Percentiles rank a stretch among this genome's conserved stretches.
Conservation (phyloP, 37 sponge, comb jelly and placozoan genomes). For the Spongia lamella region DNA sequence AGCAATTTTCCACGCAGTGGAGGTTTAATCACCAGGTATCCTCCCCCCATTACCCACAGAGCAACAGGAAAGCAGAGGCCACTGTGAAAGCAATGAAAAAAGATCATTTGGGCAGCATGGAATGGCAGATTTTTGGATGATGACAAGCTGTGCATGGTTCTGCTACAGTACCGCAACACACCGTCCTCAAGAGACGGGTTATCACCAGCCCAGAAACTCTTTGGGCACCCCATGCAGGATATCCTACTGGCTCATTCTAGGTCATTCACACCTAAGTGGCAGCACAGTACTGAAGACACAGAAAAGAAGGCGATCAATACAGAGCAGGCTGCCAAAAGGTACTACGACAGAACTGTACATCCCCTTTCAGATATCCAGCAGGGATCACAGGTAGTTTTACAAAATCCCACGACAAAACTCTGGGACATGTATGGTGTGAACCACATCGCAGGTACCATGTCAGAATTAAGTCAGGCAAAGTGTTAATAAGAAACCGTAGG, state of each 20-base stretch:
- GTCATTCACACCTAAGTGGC: background rate
- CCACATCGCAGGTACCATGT: background rate
- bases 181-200: too few relatives aligned
- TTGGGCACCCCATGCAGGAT: too few relatives aligned
- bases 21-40: background rate
- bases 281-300: background rate
- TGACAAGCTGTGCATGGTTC: background rate
- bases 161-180: conserved; percentile 29
- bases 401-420: background rate
- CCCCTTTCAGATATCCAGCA: background rate
- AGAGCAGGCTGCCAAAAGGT: too few relatives aligned
- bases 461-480: background rate
- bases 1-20: background rate
- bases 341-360: background rate
- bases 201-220: too few relatives aligned
- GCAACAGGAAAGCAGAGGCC: background rate
- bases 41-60: conserved; percentile 2
- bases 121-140: too few relatives aligned
- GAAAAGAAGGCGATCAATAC: background rate
- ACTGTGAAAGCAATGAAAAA: background rate
- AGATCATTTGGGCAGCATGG: background rate
- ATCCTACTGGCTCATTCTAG: background rate
- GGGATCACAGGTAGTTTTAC: background rate
- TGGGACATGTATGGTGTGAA: background rate
- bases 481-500: background rate